Evolutionary conservation across 2,113 vertebrate species (phyloP), one percentile per base, ranked within the genome.

Genomic region (Triplophysa rosa): DNA sequence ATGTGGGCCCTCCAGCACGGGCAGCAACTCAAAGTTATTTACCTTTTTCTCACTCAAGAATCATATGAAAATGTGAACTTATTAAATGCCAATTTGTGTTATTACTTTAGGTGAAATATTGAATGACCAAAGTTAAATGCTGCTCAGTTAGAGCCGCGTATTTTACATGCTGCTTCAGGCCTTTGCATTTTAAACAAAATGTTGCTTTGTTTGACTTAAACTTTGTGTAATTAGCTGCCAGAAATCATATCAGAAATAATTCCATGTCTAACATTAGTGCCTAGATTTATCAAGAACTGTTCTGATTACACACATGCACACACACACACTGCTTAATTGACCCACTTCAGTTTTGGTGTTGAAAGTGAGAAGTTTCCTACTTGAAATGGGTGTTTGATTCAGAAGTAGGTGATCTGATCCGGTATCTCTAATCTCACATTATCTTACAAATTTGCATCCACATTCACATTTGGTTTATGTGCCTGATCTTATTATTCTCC

Each of bases 261-360:
- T 11, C 54, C 52, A 37, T 2, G 19, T n/a, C 54, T 9, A 8
- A 58, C 19, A 58, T 29, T 69, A 6, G n/a, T n/a, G 10, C 26
- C 26, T 72, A 23, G 33, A 72, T 72, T 59, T 42, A 59, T 11
- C 58, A 45, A 74, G 58, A 62, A 26, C 40, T 45, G 58, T 62
- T 63, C 71, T 62, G 37, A 47, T 73, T 42, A 14, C 21, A 29
- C 40, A 74, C 29, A n/a, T 21, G 67, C 33, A 78, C 67, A 77
- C n/a, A 64, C 56, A 72, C 17, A 49, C 40, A 26, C 13, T 10
- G 23, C 72, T 45, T 77, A 21, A 56, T 77, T 77, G 82, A 73
- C 63, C 81, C 80, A 81, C 58, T 81, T 87, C 78, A 84, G 82
- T 77, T 63, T 56, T 49, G 80, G 76, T 77, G 66, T 79, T 85